Evolutionary conservation across 2,797 vertebrate species (phyloP).

Genomic region (Silurus lanzhouensis): DNA sequence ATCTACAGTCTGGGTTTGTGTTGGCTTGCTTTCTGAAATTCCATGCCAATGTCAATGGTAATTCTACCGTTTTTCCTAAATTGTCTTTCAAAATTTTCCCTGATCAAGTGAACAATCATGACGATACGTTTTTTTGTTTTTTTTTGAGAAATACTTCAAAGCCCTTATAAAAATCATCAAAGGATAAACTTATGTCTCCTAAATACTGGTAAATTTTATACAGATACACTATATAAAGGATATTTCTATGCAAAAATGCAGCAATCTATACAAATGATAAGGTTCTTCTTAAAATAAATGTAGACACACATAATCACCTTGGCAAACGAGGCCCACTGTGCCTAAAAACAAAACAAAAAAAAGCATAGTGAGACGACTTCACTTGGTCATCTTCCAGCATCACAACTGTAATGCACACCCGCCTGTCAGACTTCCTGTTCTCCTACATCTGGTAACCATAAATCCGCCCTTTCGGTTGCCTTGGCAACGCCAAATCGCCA

Average conservation of each 20-base stretch:
- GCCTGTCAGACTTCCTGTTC: slow-evolving; percentile 83
- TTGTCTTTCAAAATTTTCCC: neutral
- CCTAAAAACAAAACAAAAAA: neutral
- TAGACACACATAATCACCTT: neutral
- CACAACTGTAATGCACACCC: slow-evolving; percentile 88
- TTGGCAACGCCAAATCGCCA: slow-evolving; percentile 86
- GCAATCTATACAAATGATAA: neutral
- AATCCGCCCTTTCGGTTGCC: slow-evolving; percentile 89
- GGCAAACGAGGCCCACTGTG: neutral
- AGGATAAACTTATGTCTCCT: neutral
- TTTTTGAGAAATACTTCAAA: neutral
- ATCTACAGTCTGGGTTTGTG: too few species aligned
- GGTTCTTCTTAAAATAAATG: neutral
- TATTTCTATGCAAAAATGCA: neutral
- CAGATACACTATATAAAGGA: neutral
- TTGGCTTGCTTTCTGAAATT: too few species aligned
- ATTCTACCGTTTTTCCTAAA: neutral
- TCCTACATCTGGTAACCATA: slow-evolving; percentile 95
- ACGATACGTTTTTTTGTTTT: neutral
- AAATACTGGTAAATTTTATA: neutral
- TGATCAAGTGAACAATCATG: neutral
- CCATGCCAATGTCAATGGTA: neutral
- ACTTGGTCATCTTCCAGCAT: slow-evolving; percentile 94
- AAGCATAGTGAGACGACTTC: slow-evolving; percentile 55
- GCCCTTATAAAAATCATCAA: neutral